Conservation (phyloP, 2,113 vertebrate species). For the Lophochroa leadbeateri region DNA sequence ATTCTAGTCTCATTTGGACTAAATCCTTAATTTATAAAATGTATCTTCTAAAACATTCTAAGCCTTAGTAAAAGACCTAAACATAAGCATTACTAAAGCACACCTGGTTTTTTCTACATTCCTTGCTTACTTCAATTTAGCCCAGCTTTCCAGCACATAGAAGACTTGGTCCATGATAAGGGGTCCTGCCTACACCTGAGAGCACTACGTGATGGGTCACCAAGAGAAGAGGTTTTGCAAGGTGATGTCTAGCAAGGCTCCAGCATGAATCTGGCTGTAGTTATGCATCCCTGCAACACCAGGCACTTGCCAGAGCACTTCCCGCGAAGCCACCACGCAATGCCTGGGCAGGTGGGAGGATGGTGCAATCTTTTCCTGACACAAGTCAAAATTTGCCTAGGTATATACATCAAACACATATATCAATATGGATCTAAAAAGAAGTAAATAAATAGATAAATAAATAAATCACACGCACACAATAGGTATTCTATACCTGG, state of each 20-base stretch:
- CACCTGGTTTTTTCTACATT: not conserved
- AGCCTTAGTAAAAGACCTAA: not conserved
- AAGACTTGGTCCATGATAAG: not conserved
- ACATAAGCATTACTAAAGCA: not conserved
- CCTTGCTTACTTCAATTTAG: not conserved
- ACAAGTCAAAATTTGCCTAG: not conserved
- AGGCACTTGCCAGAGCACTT: not conserved
- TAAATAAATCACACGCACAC: not conserved
- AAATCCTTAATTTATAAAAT: not conserved
- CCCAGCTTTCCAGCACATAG: not conserved
- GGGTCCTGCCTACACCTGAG: not conserved
- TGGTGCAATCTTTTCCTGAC: not conserved
- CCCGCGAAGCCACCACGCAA: not conserved
- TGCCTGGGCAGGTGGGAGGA: accelerated
- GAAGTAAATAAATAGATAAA: not conserved
- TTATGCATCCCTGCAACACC: accelerated
- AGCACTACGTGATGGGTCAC: not conserved
- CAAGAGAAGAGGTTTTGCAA: not conserved
- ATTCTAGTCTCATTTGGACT: not conserved
- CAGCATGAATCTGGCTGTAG: not conserved
- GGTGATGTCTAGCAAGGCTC: accelerated
- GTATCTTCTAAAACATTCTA: not conserved
- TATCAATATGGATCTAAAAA: not conserved
- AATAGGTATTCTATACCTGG: not conserved
- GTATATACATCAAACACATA: not conserved